These are phyloP conservation scores for Lampris megalopsis DNA, from an alignment of 2,113 vertebrate genomes.

Conservation along the genomic window DNA sequence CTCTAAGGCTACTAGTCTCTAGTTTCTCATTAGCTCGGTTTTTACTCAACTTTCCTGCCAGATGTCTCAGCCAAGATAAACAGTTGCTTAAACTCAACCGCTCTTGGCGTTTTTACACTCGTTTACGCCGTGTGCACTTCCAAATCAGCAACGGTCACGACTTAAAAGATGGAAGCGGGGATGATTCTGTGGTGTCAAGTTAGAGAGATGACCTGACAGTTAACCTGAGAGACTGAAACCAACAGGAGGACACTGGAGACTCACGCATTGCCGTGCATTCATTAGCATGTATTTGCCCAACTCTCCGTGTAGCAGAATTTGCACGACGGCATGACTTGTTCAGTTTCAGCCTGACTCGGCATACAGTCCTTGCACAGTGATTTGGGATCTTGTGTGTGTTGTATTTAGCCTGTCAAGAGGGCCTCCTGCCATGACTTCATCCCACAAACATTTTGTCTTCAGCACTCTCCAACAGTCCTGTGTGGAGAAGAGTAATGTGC, in stretches of 20 bases:
- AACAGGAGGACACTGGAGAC: background rate
- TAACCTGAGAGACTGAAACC: constrained; percentile 20
- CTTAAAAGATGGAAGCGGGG: constrained; percentile 11
- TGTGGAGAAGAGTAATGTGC: too few species aligned
- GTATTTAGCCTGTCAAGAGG: too few species aligned
- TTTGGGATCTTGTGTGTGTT: too few species aligned
- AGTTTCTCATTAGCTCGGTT: constrained; percentile 23
- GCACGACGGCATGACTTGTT: too few species aligned
- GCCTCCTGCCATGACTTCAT: too few species aligned
- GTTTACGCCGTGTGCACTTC: background rate
- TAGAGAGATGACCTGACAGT: constrained; percentile 14
- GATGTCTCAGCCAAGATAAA: constrained; percentile 49
- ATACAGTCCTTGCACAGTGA: too few species aligned
- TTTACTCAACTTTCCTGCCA: constrained; percentile 28
- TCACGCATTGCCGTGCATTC: background rate
- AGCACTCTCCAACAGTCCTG: too few species aligned
- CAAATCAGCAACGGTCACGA: background rate
- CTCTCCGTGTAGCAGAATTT: too few species aligned
- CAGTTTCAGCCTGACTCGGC: too few species aligned
- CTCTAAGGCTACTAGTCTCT: constrained; percentile 7
- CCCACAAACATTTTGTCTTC: too few species aligned
- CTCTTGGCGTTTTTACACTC: constrained; percentile 7
- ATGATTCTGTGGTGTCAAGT: constrained; percentile 52
- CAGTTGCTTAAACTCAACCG: constrained; percentile 17
- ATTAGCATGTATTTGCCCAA: too few species aligned